Evolutionary conservation across 2,888 invertebrate genomes (phyloP), one percentile per base, ranked within the genome.

Genomic region (Hyles lineata): DNA sequence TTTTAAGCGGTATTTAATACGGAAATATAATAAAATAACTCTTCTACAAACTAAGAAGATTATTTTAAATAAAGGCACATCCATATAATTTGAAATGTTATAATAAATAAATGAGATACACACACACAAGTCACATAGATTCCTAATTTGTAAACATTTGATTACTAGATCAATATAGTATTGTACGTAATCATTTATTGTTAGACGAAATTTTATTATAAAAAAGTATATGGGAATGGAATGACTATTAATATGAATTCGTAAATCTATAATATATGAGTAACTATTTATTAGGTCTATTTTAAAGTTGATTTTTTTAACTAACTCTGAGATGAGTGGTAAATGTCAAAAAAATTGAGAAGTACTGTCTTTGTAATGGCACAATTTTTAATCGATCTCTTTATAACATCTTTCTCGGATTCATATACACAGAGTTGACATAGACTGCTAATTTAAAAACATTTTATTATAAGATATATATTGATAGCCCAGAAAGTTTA

Each of bases 31-130:
- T 35, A 60, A 17, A 25, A 60, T 15, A 77, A 25, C 69, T 75
- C 69, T 71, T 77, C 75, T 76, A 79, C 59, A 1, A 85, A 84
- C 75, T 83, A 81, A 87, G 76, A 81, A 80, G 74, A 80, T 76
- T 83, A 83, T 74, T 80, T 83, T 83, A 80, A 89, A 89, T 89
- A 91, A 92, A 91, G 91, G 92, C 91, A 92, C 91, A 87, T 90
- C 80, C 80, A 87, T 86, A 87, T 78, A 84, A 85, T 82, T 84
- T 82, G 80, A 86, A 86, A 83, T 43, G 63, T 1, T 63, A 43
- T 63, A 11, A 63, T 21, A 63, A 63, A 11, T 9, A 63, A 43
- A 43, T 43, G 11, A 43, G 43, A 43, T 11, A 43, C 43, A 43
- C 29, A 43, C 29, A 29, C 43, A 62, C 23, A 17, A 11, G 60